These are phyloP conservation scores for Abrostola triplasia DNA, from an alignment of 2,888 invertebrate genomes.

Conservation along the genomic window DNA sequence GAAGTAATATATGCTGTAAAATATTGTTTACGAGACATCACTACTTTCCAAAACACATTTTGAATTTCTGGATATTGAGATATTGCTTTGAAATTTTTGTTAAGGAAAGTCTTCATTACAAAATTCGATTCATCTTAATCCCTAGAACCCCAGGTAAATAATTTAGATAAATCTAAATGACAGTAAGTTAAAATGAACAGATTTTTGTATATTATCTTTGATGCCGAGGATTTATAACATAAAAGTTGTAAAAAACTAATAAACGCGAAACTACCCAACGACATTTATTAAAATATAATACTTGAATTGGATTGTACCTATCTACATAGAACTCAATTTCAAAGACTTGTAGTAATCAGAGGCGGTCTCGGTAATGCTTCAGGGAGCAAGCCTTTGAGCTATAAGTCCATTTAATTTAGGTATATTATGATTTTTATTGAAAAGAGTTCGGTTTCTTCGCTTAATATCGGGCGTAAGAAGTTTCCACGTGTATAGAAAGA, in stretches of 20 bases:
- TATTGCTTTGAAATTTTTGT: too few species aligned
- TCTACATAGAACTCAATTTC: neutral
- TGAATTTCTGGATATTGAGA: neutral
- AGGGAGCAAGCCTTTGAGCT: constrained; percentile 6
- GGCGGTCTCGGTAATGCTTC: neutral
- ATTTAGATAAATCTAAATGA: too few species aligned
- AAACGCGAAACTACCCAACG: too few species aligned
- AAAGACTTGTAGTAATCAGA: neutral
- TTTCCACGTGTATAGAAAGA: neutral
- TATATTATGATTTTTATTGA: neutral
- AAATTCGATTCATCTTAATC: too few species aligned
- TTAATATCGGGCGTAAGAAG: neutral
- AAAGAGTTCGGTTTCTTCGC: neutral
- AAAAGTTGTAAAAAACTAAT: too few species aligned
- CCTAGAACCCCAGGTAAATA: too few species aligned
- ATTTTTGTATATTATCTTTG: too few species aligned
- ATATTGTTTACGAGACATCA: neutral
- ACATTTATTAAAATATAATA: neutral
- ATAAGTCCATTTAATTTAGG: constrained; percentile 1
- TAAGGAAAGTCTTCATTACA: too few species aligned
- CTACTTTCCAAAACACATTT: too few species aligned
- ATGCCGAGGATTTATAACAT: too few species aligned
- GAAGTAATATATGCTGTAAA: neutral
- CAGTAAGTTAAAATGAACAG: too few species aligned
- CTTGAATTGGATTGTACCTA: neutral